Base-by-base conservation (phyloP, 2,113 vertebrate species). In the Spheniscus mendiculus region DNA sequence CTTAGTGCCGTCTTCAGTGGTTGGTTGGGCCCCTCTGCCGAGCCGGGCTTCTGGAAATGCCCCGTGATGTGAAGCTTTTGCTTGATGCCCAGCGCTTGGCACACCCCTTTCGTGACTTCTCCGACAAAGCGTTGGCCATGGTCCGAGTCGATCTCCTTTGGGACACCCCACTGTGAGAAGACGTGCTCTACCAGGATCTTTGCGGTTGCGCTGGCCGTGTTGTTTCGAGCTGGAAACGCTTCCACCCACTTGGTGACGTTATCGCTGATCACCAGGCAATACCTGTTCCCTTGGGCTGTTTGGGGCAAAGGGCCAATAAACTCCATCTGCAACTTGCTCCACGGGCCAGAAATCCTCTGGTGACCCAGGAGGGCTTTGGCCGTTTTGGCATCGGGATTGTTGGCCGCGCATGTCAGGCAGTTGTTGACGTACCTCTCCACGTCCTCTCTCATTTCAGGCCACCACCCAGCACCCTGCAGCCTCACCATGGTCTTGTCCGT, bases 401-500 rank as follows among this genome's bases (percentile, higher is more conserved):
- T 96, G 76, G 96, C 94, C 1, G 86, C 96, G 1, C 97, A 97
- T 0, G 44, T 97, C 79, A 97, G 83, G 69, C 97, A 97, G 65
- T 97, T 97, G 80, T 65, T 93, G 78, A 97, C 95, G 2, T 97
- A 97, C 72, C 94, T 95, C 59, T 97, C 97, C 50, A 97, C 97
- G 1, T 97, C 96, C 18, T 97, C 93, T 59, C 89, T 96, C 97
- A 97, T 97, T 72, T 97, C 94, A 0, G 97, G 97, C 97, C 97
- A 97, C 97, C 97, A 97, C 11, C 88, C 96, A 22, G 61, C 47
- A 0, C 85, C 90, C 76, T 97, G 97, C 72, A 97, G 56, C 94
- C 59, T 97, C 52, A 62, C 69, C 95, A 97, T 97, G 86, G 95
- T 97, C 86, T 96, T 97, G 20, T 97, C 96, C 17, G 52, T 73